Percentiles rank a stretch among this genome's conserved stretches.
Evolutionary conservation across 35 echinoderm and acorn worm genomes (phyloP).

Genomic region (Diadema setosum): DNA sequence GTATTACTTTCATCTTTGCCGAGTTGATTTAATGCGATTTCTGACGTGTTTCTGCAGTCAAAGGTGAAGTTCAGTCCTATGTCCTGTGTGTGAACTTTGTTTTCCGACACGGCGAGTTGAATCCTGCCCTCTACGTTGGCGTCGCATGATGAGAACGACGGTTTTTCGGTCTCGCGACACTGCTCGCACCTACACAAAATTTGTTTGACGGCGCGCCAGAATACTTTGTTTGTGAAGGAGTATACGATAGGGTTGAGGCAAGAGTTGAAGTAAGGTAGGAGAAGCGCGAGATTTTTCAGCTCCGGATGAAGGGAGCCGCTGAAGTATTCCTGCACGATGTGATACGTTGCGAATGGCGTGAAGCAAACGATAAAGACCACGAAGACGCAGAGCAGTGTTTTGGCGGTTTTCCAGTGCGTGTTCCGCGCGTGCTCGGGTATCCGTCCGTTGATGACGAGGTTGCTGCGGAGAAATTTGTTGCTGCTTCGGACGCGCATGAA

Average conservation of each 20-base stretch:
- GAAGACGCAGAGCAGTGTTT: slow-evolving; percentile 56
- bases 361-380: slow-evolving; percentile 52
- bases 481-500: slow-evolving; percentile 49
- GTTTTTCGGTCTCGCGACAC: background rate
- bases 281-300: slow-evolving; percentile 38
- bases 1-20: too few species aligned
- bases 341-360: slow-evolving; percentile 49
- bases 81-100: too few species aligned
- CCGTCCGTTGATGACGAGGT: background rate
- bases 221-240: slow-evolving; percentile 36
- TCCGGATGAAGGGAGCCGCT: background rate
- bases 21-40: too few species aligned
- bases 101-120: too few species aligned
- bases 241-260: slow-evolving; percentile 58
- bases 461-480: background rate
- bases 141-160: background rate
- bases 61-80: too few species aligned
- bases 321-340: slow-evolving; percentile 39
- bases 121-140: too few species aligned
- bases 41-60: too few species aligned
- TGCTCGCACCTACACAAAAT: background rate
- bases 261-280: slow-evolving; percentile 55
- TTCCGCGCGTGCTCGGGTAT: background rate
- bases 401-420: slow-evolving; percentile 68
- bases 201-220: slow-evolving; percentile 6